Evolutionary conservation across 2,113 vertebrate species (phyloP), one percentile per base, ranked within the genome.

Genomic region (Gnathonemus echidnorhynchus): DNA sequence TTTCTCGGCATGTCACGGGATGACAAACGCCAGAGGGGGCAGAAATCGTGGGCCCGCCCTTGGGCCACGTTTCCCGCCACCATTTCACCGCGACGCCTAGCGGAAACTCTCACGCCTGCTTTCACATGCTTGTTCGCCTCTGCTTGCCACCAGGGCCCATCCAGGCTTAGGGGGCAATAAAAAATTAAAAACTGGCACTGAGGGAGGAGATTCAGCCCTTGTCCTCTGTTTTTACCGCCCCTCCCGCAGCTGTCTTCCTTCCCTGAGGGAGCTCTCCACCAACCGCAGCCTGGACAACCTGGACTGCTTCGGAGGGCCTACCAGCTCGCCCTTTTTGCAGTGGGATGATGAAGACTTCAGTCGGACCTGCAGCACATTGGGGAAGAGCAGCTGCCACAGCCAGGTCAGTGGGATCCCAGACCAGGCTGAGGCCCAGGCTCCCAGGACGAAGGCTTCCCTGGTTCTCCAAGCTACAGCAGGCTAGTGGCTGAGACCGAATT

Each of bases 341-440:
- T 99, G 98, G 98, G 98, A 99, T 87, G 98, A 99, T 88, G 98
- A 99, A 91, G 97, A 98, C 94, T 98, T 98, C 93, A 97, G 97
- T 92, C 98, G 97, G 92, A 96, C 97, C 94, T 96, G 97, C 50
- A 97, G 98, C 95, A 98, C 96, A 1, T 90, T 97, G 90, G 94
- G 95, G 31, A 94, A 95, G 88, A 94, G 94, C 31, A 95, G 95
- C 93, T 94, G 96, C 93, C 95, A 98, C 93, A 97, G 94, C 93
- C 98, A 99, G 98, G 98, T 99, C 93, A 95, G 97, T 92, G 86
- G n/a, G 89, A 49, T n/a, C 27, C 49, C 50, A 31, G 50, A 8
- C 86, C n/a, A 87, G 49, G 48, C 50, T 35, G 11, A 5, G 27
- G 50, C 15, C 27, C 50, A 19, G 24, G 45, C n/a, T 31, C 74